Base-by-base conservation (phyloP, 2,797 vertebrate species). In the Clarias platycephalus region DNA sequence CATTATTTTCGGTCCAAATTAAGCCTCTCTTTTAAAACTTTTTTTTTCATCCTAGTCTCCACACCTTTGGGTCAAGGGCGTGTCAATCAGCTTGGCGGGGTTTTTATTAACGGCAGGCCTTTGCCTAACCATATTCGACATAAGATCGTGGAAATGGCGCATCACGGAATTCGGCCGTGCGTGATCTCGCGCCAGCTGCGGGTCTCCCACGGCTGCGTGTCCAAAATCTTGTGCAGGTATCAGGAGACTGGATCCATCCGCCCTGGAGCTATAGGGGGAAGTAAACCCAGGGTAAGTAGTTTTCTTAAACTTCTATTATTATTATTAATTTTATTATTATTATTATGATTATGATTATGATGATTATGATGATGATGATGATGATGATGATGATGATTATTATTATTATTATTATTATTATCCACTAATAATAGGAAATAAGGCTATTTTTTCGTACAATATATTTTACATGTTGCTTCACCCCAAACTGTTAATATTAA, bases 101-200 rank as follows among this genome's bases (percentile, higher is more conserved):
- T 99, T 78, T 99, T 99, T 92, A 98, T 98, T 89, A 99, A 99
- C 72, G 97, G 97, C 22, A 93, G 97, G 1, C 97, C 97, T 0
- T 90, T 99, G 76, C 97, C 97, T 79, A 99, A 98, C 92, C 97
- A 99, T 90, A 98, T 99, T 90, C 95, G 98, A 8, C 98, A 99
- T 90, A 98, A 98, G 92, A 99, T 99, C 10, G 98, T 99, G 88
- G 98, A 99, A 91, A 97, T 99, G 97, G 98, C 98, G 15, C 98
- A 99, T 84, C 98, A 99, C 57, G 98, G 98, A 66, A 97, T 99
- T 92, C 93, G 98, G 63, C 98, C 98, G 91, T 99, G 98, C 84
- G 97, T 98, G 90, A 99, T 99, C 92, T 99, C 97, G 83, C 91
- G 97, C 1, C 97, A 98, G 94, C 92, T 99, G 62, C 94, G 97